phyloP scores from a whole-genome alignment of 2,888 invertebrate species.

The Drosophila anomalata region DNA sequence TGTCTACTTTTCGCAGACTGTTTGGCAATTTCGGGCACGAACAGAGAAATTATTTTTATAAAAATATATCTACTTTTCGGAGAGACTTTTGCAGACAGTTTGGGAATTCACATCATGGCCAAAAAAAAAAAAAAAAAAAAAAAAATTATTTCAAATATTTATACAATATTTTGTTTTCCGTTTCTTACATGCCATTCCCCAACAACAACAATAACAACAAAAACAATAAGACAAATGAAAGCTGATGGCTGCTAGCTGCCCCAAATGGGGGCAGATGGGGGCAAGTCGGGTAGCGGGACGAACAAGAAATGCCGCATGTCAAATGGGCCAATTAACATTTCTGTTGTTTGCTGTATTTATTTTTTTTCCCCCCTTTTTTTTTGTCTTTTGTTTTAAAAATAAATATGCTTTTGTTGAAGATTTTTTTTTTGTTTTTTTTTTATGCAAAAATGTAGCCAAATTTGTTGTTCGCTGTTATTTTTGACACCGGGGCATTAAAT shows the following conservation, averaged over 20 bases:
- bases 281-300: conserved; percentile 6
- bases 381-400: conserved; percentile 74
- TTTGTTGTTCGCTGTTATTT: conserved; percentile 63
- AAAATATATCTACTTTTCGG: conserved; percentile 4
- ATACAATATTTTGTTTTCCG: conserved; percentile 57
- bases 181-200: conserved; percentile 52
- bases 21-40: conserved; percentile 63
- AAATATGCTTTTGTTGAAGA: conserved; percentile 69
- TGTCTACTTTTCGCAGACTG: conserved; percentile 42
- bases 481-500: conserved; percentile 61
- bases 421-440: conserved; percentile 15
- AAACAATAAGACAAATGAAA: conserved; percentile 57
- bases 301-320: conserved; percentile 74
- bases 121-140: conserved; percentile 24
- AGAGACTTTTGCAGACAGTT: conserved; percentile 63
- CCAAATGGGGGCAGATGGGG: not conserved
- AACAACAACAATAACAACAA: conserved; percentile 4
- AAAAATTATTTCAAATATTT: conserved; percentile 67
- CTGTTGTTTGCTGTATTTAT: conserved; percentile 70
- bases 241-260: conserved; percentile 27
- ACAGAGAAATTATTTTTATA: conserved; percentile 22
- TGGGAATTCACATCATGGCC: conserved; percentile 74
- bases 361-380: conserved; percentile 25
- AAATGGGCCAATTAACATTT: conserved; percentile 80
- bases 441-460: conserved; percentile 64